These are phyloP conservation scores for Piprites chloris DNA, from an alignment of 2,113 vertebrate genomes.

Conservation along the genomic window DNA sequence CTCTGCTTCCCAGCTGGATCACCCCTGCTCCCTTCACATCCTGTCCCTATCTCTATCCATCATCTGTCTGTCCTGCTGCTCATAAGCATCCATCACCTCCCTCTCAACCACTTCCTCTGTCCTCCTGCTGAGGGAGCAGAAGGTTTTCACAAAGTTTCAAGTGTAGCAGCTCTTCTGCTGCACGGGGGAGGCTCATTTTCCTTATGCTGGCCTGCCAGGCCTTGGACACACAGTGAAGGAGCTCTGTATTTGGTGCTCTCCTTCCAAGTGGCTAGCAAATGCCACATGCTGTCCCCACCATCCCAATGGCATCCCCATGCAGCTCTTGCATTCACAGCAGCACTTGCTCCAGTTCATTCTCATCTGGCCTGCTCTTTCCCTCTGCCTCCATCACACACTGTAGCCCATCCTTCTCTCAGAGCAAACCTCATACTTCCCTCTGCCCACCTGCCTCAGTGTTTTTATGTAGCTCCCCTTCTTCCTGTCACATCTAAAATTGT, in stretches of 20 bases:
- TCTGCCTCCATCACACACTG: fast-evolving
- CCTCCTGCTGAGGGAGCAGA: neutral
- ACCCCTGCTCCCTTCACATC: fast-evolving
- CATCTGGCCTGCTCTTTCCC: neutral
- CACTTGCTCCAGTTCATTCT: neutral
- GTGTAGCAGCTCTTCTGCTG: neutral
- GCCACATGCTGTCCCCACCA: neutral
- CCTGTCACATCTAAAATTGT: neutral
- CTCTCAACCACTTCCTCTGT: neutral
- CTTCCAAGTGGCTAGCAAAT: neutral
- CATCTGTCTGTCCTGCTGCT: neutral
- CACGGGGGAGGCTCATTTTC: neutral
- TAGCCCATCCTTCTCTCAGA: neutral
- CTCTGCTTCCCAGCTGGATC: neutral
- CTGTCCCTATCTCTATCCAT: neutral
- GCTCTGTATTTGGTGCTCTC: neutral
- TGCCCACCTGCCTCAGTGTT: neutral
- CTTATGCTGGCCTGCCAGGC: neutral
- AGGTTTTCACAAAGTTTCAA: neutral
- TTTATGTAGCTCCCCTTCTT: neutral
- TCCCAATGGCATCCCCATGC: neutral
- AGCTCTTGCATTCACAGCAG: neutral
- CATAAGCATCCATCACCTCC: neutral
- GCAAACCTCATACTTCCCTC: neutral
- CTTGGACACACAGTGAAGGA: neutral